Base-by-base conservation (phyloP, 2,888 invertebrate genomes). In the Dioctria rufipes region DNA sequence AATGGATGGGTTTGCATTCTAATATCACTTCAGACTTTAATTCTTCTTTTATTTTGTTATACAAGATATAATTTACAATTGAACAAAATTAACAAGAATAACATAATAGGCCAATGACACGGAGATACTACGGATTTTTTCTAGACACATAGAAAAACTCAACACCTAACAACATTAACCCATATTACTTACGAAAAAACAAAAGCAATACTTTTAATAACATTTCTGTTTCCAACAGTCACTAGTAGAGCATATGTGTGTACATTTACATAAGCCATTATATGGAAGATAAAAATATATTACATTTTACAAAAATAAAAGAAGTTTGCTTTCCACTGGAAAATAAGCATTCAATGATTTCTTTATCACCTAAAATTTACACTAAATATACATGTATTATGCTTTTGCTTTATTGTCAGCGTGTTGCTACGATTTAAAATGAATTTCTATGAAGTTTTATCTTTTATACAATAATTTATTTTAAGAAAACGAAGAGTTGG, bases 381-480 rank as follows among this genome's bases (percentile, higher is more conserved):
- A 67, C 67, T 67, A 67, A 67, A 67, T 43, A 67, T 67, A 67
- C 46, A 67, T 46, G 5, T 46, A 25, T 25, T 25, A 25, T 25
- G 25, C 9, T 67, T 67, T 71, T 51, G 37, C 25, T 71, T 71
- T 71, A 71, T 71, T 71, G 71, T 71, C 71, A 71, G 54, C 51
- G 71, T 51, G 71, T 13, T 5, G 5, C 11, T 60, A 5, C 2
- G 46, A n/a, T 54, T 71, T 54, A 37, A 39, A 54, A n/a, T 71
- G 3, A 39, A 54, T 67, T 9, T 67, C 43, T 43, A n/a, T 4
- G 37, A 9, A 46, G 8, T 67, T 66, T 67, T 67, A 67, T 67
- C 46, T 67, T 67, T 67, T 67, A 67, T 43, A 25, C 1, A 6
- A 46, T 60, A 8, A 8, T 60, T 60, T 60, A 8, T 13, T 25